Conservation (phyloP, 2,888 invertebrate genomes). For the Sarcophaga subvicina region DNA sequence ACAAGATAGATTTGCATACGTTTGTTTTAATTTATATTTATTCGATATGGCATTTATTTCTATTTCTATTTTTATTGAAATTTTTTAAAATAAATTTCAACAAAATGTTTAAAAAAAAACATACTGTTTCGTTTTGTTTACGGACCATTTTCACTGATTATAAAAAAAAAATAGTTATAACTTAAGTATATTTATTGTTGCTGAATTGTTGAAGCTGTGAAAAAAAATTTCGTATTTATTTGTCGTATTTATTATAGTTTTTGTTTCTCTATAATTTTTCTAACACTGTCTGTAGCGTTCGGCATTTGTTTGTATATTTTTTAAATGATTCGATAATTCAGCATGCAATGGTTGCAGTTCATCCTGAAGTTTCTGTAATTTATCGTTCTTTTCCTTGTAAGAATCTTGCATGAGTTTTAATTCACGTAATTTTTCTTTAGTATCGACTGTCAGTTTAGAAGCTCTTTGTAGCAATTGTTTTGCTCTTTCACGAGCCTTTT, state of each 20-base stretch:
- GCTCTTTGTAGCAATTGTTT: conserved; percentile 90
- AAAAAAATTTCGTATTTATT: background rate
- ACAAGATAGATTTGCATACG: conserved; percentile 23
- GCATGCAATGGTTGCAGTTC: conserved; percentile 85
- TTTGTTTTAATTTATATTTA: conserved; percentile 38
- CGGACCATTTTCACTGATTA: conserved; percentile 25
- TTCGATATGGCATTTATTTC: conserved; percentile 62
- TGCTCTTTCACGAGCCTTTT: conserved; percentile 90
- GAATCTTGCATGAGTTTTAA: conserved; percentile 84
- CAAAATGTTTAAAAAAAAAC: background rate
- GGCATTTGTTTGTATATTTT: conserved; percentile 84
- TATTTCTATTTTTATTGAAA: background rate
- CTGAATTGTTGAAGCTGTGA: background rate
- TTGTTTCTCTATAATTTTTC: conserved; percentile 67
- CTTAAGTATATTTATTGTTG: background rate
- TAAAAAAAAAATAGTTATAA: conserved; percentile 3
- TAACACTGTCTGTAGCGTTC: conserved; percentile 85
- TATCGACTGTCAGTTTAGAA: conserved; percentile 90
- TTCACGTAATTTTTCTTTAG: conserved; percentile 88
- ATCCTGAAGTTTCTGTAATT: conserved; percentile 84
- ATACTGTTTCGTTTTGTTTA: conserved; percentile 36
- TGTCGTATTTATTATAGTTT: background rate
- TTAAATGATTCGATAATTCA: conserved; percentile 85
- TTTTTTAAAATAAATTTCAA: background rate
- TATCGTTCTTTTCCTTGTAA: conserved; percentile 84